Evolutionary conservation across 2,113 vertebrate species (phyloP).

Genomic region (Triplophysa tibetana): DNA sequence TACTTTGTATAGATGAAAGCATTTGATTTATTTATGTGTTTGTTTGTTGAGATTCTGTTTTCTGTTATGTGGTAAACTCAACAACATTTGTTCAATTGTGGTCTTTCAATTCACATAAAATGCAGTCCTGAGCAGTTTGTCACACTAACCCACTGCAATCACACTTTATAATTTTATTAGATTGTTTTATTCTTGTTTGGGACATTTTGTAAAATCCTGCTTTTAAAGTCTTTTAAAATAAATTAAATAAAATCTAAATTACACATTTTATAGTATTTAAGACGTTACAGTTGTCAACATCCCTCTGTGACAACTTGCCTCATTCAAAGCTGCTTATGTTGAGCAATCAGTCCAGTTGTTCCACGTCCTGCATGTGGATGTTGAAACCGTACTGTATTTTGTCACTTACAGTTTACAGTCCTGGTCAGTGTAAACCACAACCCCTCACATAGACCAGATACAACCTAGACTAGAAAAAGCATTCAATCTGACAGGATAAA

Average conservation of each 20-base stretch:
- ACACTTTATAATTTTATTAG: too few species aligned
- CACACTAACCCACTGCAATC: not conserved
- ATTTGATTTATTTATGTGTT: not conserved
- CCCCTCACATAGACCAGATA: conserved; percentile 24
- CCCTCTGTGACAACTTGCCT: too few species aligned
- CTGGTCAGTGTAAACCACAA: not conserved
- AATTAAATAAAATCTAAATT: too few species aligned
- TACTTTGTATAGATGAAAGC: not conserved
- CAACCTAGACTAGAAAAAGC: not conserved
- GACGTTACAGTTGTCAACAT: too few species aligned
- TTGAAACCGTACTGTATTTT: conserved; percentile 4
- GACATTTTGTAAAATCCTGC: too few species aligned
- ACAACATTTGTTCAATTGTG: not conserved
- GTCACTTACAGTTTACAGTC: conserved; percentile 7
- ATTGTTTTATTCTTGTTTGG: too few species aligned
- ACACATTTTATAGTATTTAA: too few species aligned
- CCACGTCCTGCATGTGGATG: not conserved
- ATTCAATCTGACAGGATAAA: conserved; percentile 36
- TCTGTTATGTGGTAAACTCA: too few species aligned
- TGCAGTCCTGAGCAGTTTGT: not conserved
- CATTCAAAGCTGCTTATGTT: too few species aligned
- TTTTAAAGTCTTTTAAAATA: too few species aligned
- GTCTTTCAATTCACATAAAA: too few species aligned
- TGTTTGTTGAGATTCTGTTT: not conserved
- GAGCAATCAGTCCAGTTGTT: not conserved